Evolutionary conservation across 2,888 invertebrate species (phyloP).

Genomic region (Hymenopus coronatus): DNA sequence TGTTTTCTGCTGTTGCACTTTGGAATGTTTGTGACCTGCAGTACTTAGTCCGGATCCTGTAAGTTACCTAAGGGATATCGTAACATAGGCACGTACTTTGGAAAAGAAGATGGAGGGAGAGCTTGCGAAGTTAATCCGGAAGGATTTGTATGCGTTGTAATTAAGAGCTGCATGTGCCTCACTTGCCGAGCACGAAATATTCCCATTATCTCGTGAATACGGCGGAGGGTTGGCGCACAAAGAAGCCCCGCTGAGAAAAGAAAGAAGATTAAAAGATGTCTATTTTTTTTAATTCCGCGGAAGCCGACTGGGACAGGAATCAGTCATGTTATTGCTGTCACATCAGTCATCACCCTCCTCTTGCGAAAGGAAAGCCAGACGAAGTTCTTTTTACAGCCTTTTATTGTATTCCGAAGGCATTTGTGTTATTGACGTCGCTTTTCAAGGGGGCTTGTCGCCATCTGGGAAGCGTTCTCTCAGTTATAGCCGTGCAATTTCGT

Average conservation of each 20-base stretch:
- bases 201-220: conserved; percentile 5
- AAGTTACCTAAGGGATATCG: too few species aligned
- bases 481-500: not conserved
- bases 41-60: too few species aligned
- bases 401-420: not conserved
- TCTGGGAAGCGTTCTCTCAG: not conserved
- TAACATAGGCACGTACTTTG: too few species aligned
- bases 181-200: not conserved
- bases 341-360: not conserved
- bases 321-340: conserved; percentile 5
- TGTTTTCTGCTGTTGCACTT: too few species aligned
- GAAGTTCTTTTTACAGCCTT: not conserved
- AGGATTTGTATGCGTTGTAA: not conserved
- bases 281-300: conserved; percentile 15
- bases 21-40: too few species aligned
- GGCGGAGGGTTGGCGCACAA: not conserved
- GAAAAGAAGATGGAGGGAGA: not conserved
- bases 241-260: conserved; percentile 7
- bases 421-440: not conserved
- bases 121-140: not conserved
- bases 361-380: not conserved
- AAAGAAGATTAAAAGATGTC: conserved; percentile 18
- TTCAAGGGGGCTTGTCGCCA: not conserved
- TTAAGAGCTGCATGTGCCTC: not conserved
- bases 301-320: not conserved